These are phyloP conservation scores for Strigops habroptila DNA, from an alignment of 2,113 vertebrate species.

Conservation along the genomic window DNA sequence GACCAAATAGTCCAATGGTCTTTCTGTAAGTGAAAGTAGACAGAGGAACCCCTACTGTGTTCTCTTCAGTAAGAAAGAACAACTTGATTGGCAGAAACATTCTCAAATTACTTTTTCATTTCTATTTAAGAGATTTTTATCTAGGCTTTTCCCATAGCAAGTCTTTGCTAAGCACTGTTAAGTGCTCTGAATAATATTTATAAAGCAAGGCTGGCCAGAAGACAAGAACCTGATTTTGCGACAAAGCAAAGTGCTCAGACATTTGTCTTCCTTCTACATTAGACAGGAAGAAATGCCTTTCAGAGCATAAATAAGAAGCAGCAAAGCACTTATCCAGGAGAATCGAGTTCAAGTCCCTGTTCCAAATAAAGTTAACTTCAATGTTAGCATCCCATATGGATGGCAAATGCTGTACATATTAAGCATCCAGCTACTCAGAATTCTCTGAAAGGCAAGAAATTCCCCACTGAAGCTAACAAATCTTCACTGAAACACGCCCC, in stretches of 20 bases:
- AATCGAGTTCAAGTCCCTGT: background rate
- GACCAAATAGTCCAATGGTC: background rate
- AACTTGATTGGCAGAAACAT: slow-evolving; percentile 1
- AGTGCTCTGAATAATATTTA: slow-evolving; percentile 27
- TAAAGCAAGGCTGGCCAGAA: slow-evolving; percentile 10
- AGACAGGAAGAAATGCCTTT: background rate
- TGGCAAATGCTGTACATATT: background rate
- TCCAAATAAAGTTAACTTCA: background rate
- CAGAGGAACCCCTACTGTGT: background rate
- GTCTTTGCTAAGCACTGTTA: background rate
- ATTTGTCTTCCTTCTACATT: background rate
- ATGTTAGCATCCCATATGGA: background rate
- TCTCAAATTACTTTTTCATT: slow-evolving; percentile 30
- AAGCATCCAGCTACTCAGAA: background rate
- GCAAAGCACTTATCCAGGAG: background rate
- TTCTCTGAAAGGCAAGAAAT: background rate
- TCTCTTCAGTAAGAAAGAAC: background rate
- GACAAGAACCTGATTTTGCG: slow-evolving; percentile 24
- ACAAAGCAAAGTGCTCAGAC: background rate
- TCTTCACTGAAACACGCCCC: background rate
- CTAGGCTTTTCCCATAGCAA: background rate
- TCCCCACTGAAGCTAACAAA: background rate
- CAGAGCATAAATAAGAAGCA: background rate
- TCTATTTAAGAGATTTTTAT: slow-evolving; percentile 35
- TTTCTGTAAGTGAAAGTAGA: background rate